Conservation (phyloP, 1,140 invertebrate genomes). For the Magallana ariakensis region DNA sequence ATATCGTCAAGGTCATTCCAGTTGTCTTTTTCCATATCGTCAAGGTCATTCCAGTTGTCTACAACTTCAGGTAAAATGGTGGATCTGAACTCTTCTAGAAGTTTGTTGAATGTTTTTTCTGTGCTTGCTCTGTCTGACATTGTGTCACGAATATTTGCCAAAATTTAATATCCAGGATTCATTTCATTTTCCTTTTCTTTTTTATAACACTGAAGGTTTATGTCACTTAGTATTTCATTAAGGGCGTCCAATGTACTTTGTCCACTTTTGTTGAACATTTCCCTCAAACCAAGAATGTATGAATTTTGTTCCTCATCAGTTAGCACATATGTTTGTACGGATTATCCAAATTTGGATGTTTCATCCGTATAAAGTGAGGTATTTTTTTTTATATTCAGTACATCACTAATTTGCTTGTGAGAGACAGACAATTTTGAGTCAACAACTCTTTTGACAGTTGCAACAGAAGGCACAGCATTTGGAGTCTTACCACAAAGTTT, state of each 20-base stretch:
- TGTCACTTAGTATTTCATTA: slow-evolving; percentile 54
- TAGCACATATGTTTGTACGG: slow-evolving; percentile 32
- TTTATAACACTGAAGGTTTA: slow-evolving; percentile 26
- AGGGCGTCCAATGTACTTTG: slow-evolving; percentile 47
- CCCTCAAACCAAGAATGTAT: slow-evolving; percentile 54
- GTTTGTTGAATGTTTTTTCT: slow-evolving; percentile 47
- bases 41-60: slow-evolving; percentile 46
- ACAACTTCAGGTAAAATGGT: slow-evolving; percentile 47
- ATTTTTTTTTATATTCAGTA: neutral
- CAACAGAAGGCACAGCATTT: slow-evolving; percentile 38
- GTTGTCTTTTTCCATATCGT: slow-evolving; percentile 40
- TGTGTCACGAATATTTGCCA: slow-evolving; percentile 49
- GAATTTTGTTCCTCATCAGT: slow-evolving; percentile 51
- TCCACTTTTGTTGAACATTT: slow-evolving; percentile 50
- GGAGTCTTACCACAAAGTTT: slow-evolving; percentile 46
- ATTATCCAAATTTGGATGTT: slow-evolving; percentile 55
- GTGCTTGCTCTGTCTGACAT: slow-evolving; percentile 59
- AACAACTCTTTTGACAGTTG: slow-evolving; percentile 33
- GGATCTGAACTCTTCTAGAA: slow-evolving; percentile 52
- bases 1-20: slow-evolving; percentile 42
- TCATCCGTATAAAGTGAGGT: slow-evolving; percentile 47
- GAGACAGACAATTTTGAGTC: slow-evolving; percentile 27
- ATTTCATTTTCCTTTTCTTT: neutral
- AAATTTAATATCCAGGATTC: slow-evolving; percentile 39
- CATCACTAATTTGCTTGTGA: slow-evolving; percentile 1